Evolutionary conservation across 2,888 invertebrate species (phyloP).

Genomic region (Epinotia brunnichana): DNA sequence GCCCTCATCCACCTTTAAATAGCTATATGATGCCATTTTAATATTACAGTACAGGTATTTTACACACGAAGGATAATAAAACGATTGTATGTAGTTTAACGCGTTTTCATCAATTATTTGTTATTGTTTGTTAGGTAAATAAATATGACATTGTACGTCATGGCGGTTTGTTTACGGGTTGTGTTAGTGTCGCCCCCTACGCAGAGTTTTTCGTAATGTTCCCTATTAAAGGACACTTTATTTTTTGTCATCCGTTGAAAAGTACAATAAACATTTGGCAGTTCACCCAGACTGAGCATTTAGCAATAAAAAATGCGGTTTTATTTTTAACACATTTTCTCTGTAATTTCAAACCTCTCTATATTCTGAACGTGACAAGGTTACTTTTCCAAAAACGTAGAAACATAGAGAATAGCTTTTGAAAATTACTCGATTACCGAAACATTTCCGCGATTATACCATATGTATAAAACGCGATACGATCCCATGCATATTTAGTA

Average conservation of each 20-base stretch:
- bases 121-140: too few relatives aligned
- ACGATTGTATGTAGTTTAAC: too few relatives aligned
- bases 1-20: too few relatives aligned
- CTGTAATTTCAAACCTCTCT: neutral
- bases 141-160: too few relatives aligned
- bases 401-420: neutral
- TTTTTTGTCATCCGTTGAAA: neutral
- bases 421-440: neutral
- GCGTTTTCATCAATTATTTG: too few relatives aligned
- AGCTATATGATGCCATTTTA: too few relatives aligned
- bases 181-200: too few relatives aligned
- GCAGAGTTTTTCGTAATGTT: too few relatives aligned
- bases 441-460: neutral
- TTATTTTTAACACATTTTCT: neutral
- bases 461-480: slow-evolving; percentile 21
- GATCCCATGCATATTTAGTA: slow-evolving; percentile 11
- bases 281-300: neutral
- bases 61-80: too few relatives aligned
- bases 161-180: too few relatives aligned
- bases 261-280: neutral
- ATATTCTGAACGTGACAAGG: neutral
- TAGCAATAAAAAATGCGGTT: slow-evolving; percentile 5
- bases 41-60: too few relatives aligned
- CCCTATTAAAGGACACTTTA: too few relatives aligned
- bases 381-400: neutral